Conservation (phyloP, 35 echinoderm and acorn worm genomes). For the Lytechinus pictus region DNA sequence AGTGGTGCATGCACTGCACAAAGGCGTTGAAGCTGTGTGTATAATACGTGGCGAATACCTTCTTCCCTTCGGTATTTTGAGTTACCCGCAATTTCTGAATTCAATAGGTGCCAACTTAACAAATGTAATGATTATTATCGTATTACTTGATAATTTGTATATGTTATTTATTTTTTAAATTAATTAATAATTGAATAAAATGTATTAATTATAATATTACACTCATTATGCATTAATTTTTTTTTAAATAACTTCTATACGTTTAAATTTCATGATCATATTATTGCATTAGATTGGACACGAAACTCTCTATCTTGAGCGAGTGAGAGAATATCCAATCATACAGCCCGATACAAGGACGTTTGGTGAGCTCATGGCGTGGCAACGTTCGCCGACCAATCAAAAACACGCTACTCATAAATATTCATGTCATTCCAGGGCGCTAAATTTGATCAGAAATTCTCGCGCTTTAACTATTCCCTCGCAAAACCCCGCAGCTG, state of each 20-base stretch:
- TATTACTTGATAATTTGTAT: background rate
- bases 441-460: conserved; percentile 38
- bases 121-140: background rate
- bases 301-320: background rate
- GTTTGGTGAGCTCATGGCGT: background rate
- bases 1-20: no score
- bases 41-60: background rate
- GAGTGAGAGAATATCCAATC: background rate
- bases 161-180: background rate
- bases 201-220: no score
- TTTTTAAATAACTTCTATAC: no score
- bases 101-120: background rate
- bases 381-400: background rate
- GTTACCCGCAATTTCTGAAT: background rate
- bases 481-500: background rate
- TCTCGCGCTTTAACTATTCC: conserved; percentile 15
- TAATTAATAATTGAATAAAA: background rate
- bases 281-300: background rate
- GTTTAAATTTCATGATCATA: no score
- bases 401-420: background rate
- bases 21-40: background rate
- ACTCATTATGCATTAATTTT: no score
- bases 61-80: background rate
- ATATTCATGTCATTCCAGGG: background rate
- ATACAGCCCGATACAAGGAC: background rate